A percentile compares a stretch with the other conserved stretches of the same genome.
Evolutionary conservation across 2,113 vertebrate species (phyloP).

Genomic region (Lamprotornis superbus): DNA sequence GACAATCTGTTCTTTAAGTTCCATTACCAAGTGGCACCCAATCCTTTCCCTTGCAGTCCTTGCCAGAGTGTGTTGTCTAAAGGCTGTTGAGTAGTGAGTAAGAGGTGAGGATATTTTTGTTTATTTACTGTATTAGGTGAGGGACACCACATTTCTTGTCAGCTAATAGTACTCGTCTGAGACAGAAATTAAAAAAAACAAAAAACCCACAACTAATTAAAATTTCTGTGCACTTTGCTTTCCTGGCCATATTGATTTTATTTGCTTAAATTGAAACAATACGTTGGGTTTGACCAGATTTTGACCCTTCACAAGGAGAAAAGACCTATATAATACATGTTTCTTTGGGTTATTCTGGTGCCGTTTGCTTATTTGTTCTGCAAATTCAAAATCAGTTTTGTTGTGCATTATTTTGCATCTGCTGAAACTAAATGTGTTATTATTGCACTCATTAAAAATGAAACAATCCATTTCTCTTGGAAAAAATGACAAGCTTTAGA

Average conservation of each 20-base stretch:
- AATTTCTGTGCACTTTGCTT: slow-evolving; percentile 85
- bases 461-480: slow-evolving; percentile 93
- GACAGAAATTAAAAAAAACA: slow-evolving; percentile 63
- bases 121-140: slow-evolving; percentile 80
- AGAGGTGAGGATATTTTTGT: slow-evolving; percentile 71
- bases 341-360: slow-evolving; percentile 78
- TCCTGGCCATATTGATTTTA: slow-evolving; percentile 83
- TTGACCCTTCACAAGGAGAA: slow-evolving; percentile 75
- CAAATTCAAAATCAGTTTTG: slow-evolving; percentile 88
- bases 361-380: slow-evolving; percentile 82
- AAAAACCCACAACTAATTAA: slow-evolving; percentile 78
- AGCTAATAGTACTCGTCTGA: slow-evolving; percentile 73
- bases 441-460: slow-evolving; percentile 94
- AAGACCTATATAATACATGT: slow-evolving; percentile 80
- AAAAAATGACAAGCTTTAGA: slow-evolving; percentile 90
- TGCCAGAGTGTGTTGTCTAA: slow-evolving; percentile 74
- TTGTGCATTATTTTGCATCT: slow-evolving; percentile 88
- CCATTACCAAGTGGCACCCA: slow-evolving; percentile 79
- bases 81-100: slow-evolving; percentile 78
- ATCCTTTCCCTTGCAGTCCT: slow-evolving; percentile 76
- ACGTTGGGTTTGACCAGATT: slow-evolving; percentile 78
- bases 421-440: slow-evolving; percentile 89
- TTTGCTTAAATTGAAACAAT: slow-evolving; percentile 85
- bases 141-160: slow-evolving; percentile 79
- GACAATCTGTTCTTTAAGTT: slow-evolving; percentile 85